A percentile compares a stretch with the other conserved stretches of the same genome.
phyloP scores from a whole-genome alignment of 2,797 vertebrate genomes.

The Manis pentadactyla region DNA sequence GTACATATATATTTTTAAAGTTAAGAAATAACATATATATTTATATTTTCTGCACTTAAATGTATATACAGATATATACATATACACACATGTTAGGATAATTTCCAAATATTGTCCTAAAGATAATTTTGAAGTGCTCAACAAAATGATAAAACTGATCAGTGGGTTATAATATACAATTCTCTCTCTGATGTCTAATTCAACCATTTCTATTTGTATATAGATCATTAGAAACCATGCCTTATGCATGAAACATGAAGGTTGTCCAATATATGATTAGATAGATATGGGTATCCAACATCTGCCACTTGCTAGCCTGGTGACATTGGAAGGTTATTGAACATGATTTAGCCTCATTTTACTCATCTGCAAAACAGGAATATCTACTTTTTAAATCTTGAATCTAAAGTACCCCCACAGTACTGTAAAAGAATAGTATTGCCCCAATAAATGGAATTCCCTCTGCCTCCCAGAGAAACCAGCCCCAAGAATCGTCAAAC shows the following conservation, averaged over 20 bases:
- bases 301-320: not conserved
- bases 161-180: not conserved
- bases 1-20: not conserved
- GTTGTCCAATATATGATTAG: not conserved
- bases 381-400: not conserved
- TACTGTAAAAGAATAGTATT: not conserved
- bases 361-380: not conserved
- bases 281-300: not conserved
- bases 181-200: not conserved
- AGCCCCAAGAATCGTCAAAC: not conserved
- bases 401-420: not conserved
- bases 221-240: not conserved
- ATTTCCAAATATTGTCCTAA: not conserved
- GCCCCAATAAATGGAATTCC: not conserved
- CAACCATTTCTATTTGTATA: not conserved
- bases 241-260: not conserved
- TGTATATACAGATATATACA: too few relatives aligned
- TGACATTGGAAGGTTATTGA: not conserved
- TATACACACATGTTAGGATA: not conserved
- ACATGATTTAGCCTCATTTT: not conserved
- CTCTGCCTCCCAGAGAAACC: not conserved
- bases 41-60: not conserved
- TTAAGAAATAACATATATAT: not conserved
- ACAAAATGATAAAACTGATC: not conserved
- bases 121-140: not conserved